A percentile compares a stretch with the other conserved stretches of the same genome.
Evolutionary conservation across 2,113 vertebrate species (phyloP).

Genomic region (Lichenostomus cassidix): DNA sequence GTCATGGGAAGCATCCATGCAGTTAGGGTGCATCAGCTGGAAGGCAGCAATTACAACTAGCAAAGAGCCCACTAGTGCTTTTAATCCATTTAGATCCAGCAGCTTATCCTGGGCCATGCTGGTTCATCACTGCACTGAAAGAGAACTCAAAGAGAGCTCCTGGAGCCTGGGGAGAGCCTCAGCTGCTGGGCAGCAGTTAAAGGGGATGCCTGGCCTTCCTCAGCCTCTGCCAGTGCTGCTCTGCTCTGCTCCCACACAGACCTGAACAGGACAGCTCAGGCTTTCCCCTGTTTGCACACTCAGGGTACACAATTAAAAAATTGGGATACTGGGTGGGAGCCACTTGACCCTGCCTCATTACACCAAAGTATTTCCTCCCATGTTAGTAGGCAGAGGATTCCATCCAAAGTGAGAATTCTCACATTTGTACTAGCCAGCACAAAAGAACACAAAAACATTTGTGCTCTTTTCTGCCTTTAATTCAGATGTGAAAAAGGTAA

Average conservation of each 20-base stretch:
- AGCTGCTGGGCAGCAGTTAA: not conserved
- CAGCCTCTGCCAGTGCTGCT: not conserved
- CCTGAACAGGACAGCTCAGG: not conserved
- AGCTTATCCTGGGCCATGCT: not conserved
- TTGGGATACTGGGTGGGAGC: not conserved
- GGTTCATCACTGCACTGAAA: not conserved
- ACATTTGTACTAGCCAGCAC: not conserved
- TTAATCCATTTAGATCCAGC: not conserved
- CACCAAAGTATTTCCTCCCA: not conserved
- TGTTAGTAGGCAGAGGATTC: not conserved
- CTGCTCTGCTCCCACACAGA: not conserved
- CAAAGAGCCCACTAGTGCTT: not conserved
- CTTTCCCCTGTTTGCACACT: not conserved
- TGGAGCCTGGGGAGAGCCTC: not conserved
- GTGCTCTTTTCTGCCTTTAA: not conserved
- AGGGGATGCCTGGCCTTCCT: not conserved
- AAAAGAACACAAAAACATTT: not conserved
- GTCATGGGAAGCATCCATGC: not conserved
- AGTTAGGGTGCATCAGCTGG: not conserved
- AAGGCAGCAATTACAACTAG: not conserved
- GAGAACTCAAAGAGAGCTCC: not conserved
- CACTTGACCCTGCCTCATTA: not conserved
- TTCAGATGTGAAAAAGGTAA: not conserved
- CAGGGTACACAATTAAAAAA: not conserved
- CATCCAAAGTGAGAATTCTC: not conserved